Percentiles rank a stretch among this genome's conserved stretches.
Evolutionary conservation across 2,797 vertebrate genomes (phyloP).

Genomic region (Moxostoma hubbsi): DNA sequence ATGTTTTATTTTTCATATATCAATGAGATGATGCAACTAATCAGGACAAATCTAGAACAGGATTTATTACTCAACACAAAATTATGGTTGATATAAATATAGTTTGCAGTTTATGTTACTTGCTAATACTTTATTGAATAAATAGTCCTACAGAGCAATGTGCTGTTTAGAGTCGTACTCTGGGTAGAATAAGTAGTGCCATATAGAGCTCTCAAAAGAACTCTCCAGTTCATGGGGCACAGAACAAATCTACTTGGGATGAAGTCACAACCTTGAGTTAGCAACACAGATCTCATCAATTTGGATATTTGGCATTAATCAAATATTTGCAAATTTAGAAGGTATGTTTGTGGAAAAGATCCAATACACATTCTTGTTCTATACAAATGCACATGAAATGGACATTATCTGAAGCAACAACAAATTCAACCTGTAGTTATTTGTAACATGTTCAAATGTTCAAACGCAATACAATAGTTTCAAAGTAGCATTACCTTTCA

Average conservation of each 20-base stretch:
- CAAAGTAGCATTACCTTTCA: conserved; percentile 10
- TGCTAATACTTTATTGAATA: not conserved
- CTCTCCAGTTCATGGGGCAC: not conserved
- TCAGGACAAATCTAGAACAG: too few relatives aligned
- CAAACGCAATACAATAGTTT: not conserved
- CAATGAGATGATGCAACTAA: too few relatives aligned
- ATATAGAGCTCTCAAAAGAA: not conserved
- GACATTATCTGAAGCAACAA: not conserved
- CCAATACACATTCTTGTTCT: not conserved
- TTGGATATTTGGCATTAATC: not conserved
- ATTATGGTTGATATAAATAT: too few relatives aligned
- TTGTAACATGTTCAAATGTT: not conserved
- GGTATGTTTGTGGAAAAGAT: not conserved
- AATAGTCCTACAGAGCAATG: not conserved
- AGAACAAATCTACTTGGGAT: not conserved
- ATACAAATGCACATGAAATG: not conserved
- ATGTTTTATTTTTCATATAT: too few relatives aligned
- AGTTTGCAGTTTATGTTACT: not conserved
- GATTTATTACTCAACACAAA: too few relatives aligned
- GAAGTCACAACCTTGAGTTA: not conserved
- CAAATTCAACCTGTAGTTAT: not conserved
- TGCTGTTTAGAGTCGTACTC: not conserved
- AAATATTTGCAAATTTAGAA: not conserved
- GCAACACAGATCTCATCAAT: not conserved
- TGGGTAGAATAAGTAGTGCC: not conserved